Conservation (phyloP, 2,797 vertebrate genomes). For the Gobio occitaniae region DNA sequence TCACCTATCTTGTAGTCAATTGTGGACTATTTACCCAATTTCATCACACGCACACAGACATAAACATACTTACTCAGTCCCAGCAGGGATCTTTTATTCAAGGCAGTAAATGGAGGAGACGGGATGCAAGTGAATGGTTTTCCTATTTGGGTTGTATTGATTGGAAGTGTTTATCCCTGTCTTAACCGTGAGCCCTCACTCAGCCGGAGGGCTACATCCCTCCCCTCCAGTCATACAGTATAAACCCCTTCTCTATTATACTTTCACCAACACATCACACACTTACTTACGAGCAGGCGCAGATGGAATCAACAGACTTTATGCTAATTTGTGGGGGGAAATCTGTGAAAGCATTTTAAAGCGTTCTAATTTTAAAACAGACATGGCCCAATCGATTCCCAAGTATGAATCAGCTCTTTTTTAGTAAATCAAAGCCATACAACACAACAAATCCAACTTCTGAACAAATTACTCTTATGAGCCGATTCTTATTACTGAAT, state of each 20-base stretch:
- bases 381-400: background rate
- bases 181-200: conserved; percentile 73
- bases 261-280: conserved; percentile 41
- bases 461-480: background rate
- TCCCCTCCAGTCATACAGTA: conserved; percentile 68
- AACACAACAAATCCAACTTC: background rate
- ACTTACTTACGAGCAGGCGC: background rate
- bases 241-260: conserved; percentile 69
- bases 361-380: background rate
- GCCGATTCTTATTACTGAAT: background rate
- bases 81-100: conserved; percentile 60
- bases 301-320: background rate
- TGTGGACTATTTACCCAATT: conserved; percentile 4
- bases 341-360: background rate
- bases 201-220: conserved; percentile 71
- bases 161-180: conserved; percentile 83
- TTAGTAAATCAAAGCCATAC: background rate
- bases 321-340: background rate
- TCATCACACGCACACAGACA: conserved; percentile 40
- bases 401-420: background rate
- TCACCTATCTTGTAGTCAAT: background rate
- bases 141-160: conserved; percentile 89
- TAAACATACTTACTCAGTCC: conserved; percentile 47
- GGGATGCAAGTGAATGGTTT: conserved; percentile 86
- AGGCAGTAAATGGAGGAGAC: conserved; percentile 65